Conservation (phyloP, 2,888 invertebrate genomes). For the Cosmorhoe ocellata region DNA sequence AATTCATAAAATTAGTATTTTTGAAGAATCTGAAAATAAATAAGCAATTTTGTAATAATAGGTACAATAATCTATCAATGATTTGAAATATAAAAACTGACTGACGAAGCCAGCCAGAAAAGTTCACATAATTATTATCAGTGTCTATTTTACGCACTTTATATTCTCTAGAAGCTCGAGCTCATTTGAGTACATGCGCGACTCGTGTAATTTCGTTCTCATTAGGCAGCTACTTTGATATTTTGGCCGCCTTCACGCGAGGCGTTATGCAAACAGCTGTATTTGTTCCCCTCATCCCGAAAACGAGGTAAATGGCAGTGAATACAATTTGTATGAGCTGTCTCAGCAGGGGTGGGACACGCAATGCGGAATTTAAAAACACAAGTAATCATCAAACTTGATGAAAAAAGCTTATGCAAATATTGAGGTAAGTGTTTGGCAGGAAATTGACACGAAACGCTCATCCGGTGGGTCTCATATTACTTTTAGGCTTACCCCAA, state of each 20-base stretch:
- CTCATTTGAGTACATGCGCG: background rate
- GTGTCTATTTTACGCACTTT: too few relatives aligned
- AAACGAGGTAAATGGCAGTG: conserved; percentile 49
- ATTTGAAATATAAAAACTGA: too few relatives aligned
- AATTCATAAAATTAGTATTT: too few relatives aligned
- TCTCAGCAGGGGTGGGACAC: conserved; percentile 50
- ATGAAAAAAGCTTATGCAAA: conserved; percentile 37
- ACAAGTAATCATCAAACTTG: conserved; percentile 52
- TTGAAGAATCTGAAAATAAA: too few relatives aligned
- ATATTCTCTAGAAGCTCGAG: too few relatives aligned
- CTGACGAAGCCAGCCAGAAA: too few relatives aligned
- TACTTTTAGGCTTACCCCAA: background rate
- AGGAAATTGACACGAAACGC: conserved; percentile 13
- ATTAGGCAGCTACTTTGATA: conserved; percentile 22
- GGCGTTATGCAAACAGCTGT: conserved; percentile 38
- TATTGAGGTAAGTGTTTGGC: conserved; percentile 21
- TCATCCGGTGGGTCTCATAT: background rate
- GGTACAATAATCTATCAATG: too few relatives aligned
- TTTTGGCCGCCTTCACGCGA: conserved; percentile 23
- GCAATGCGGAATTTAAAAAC: conserved; percentile 46
- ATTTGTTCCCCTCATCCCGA: conserved; percentile 44
- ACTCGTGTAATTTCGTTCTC: conserved; percentile 16
- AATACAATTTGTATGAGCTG: conserved; percentile 61
- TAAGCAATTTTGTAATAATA: too few relatives aligned
- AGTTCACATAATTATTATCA: too few relatives aligned